These are phyloP conservation scores for Eilema griseolum DNA, from an alignment of 2,888 invertebrate genomes.

Conservation along the genomic window DNA sequence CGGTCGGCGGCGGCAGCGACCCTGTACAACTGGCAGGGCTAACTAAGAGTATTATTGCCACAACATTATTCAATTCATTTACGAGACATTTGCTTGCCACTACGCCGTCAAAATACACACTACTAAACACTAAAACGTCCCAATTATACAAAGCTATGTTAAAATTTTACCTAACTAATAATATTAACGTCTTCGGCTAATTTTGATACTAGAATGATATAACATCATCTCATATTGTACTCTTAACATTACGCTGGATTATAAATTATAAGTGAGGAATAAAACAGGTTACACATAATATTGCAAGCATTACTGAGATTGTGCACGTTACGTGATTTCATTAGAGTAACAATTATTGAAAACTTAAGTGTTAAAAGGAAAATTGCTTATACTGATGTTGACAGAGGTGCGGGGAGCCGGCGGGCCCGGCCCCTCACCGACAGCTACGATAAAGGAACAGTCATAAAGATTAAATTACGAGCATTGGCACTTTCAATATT, in stretches of 20 bases:
- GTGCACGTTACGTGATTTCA: slow-evolving; percentile 82
- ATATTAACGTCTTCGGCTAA: slow-evolving; percentile 88
- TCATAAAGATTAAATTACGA: slow-evolving; percentile 86
- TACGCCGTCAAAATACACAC: slow-evolving; percentile 80
- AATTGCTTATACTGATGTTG: slow-evolving; percentile 78
- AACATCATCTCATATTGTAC: slow-evolving; percentile 87
- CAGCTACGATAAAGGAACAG: slow-evolving; percentile 83
- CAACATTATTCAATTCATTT: slow-evolving; percentile 75
- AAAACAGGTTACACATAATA: slow-evolving; percentile 80
- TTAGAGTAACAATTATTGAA: slow-evolving; percentile 70
- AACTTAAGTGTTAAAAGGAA: slow-evolving; percentile 72
- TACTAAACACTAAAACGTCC: slow-evolving; percentile 87
- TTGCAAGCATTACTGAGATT: slow-evolving; percentile 88
- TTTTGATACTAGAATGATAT: slow-evolving; percentile 88
- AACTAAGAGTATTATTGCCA: slow-evolving; percentile 86
- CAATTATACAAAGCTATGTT: slow-evolving; percentile 87
- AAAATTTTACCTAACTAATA: slow-evolving; percentile 87
- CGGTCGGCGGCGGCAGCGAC: slow-evolving; percentile 49
- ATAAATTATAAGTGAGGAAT: slow-evolving; percentile 82
- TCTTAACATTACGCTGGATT: slow-evolving; percentile 86
- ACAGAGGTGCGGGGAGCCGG: slow-evolving; percentile 49
- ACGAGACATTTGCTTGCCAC: slow-evolving; percentile 81
- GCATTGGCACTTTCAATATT: slow-evolving; percentile 88
- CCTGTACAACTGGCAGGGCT: slow-evolving; percentile 71
- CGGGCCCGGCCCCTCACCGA: slow-evolving; percentile 56